phyloP scores from a whole-genome alignment of 2,888 invertebrate genomes.

The Protophormia terraenovae region DNA sequence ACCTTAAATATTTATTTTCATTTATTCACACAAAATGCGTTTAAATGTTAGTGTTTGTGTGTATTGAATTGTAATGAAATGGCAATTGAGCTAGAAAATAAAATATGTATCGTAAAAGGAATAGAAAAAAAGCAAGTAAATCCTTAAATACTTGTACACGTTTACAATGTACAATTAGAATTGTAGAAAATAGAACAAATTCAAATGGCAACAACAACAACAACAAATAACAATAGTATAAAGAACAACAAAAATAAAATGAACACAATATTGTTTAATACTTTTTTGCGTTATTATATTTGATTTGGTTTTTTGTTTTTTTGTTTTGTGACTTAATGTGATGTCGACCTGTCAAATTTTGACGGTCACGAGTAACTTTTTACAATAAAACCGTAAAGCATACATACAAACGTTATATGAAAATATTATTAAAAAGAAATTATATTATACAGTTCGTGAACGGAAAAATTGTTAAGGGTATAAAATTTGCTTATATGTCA shows the following conservation, averaged over 20 bases:
- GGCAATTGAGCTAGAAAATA: constrained; percentile 64
- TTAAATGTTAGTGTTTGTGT: constrained; percentile 66
- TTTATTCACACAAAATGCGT: neutral
- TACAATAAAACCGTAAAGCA: constrained; percentile 53
- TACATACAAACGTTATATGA: neutral
- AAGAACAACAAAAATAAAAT: constrained; percentile 3
- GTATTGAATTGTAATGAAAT: constrained; percentile 76
- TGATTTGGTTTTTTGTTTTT: neutral
- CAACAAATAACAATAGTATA: constrained; percentile 33
- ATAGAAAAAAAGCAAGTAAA: too few relatives aligned
- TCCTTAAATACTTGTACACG: constrained; percentile 33
- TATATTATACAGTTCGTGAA: constrained; percentile 8
- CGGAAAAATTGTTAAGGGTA: too few relatives aligned
- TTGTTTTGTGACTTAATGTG: constrained; percentile 62
- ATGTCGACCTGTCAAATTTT: constrained; percentile 76
- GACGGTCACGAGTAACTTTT: constrained; percentile 74
- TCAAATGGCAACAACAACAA: constrained; percentile 1
- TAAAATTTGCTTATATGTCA: too few relatives aligned
- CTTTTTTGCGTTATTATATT: constrained; percentile 21
- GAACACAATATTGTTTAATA: constrained; percentile 58
- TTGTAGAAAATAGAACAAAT: constrained; percentile 49
- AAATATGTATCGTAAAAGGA: constrained; percentile 28
- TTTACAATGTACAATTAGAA: constrained; percentile 59
- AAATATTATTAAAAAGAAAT: constrained; percentile 36
- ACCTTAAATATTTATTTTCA: constrained; percentile 11